Conservation (phyloP, 2,888 invertebrate genomes). For the Synergus gifuensis region DNA sequence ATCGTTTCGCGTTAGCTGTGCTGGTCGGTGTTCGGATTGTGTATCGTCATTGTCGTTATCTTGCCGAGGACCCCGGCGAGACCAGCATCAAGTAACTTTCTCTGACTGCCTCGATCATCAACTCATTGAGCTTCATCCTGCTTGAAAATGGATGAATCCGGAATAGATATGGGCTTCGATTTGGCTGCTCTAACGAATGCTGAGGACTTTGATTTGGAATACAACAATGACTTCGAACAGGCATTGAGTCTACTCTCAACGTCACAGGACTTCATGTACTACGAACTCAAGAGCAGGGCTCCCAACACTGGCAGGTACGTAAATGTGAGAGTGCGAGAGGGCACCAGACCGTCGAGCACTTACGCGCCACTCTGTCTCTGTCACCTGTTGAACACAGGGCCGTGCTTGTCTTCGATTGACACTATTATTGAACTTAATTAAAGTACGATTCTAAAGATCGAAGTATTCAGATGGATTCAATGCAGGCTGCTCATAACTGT, state of each 20-base stretch:
- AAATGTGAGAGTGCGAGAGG: conserved; percentile 30
- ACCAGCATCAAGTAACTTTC: conserved; percentile 33
- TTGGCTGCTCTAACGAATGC: conserved; percentile 80
- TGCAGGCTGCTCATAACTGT: neutral
- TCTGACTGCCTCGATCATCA: conserved; percentile 33
- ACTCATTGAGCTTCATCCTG: conserved; percentile 20
- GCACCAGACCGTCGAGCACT: conserved; percentile 29
- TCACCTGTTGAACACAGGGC: conserved; percentile 39
- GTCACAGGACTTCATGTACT: conserved; percentile 82
- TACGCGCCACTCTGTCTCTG: conserved; percentile 16
- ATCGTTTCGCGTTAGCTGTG: conserved; percentile 25
- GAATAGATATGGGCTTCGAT: conserved; percentile 84
- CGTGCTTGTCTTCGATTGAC: conserved; percentile 20
- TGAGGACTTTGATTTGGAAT: conserved; percentile 77
- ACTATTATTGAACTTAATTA: neutral
- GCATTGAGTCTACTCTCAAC: conserved; percentile 79
- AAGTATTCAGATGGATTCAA: neutral
- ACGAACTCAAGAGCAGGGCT: conserved; percentile 82
- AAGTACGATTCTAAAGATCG: neutral
- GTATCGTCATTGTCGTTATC: conserved; percentile 34
- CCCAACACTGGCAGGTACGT: conserved; percentile 82
- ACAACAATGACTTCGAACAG: conserved; percentile 80
- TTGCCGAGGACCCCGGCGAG: conserved; percentile 23
- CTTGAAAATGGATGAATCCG: conserved; percentile 81
- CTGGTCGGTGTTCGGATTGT: conserved; percentile 19